phyloP scores from a whole-genome alignment of 1,140 invertebrate genomes.

The Cyrtorhinus lividipennis region DNA sequence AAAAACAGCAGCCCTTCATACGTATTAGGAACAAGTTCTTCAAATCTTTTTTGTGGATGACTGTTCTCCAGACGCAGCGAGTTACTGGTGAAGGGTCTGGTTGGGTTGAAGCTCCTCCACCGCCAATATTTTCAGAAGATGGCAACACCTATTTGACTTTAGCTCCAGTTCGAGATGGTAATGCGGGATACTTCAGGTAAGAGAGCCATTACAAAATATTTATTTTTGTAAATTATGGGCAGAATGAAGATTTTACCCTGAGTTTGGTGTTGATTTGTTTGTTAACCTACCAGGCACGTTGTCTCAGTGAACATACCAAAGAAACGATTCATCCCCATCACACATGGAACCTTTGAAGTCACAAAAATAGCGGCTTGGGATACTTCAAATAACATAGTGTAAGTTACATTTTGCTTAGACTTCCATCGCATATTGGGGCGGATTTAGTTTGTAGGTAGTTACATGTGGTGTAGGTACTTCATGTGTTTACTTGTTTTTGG shows the following conservation, averaged over 20 bases:
- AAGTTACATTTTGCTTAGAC: slow-evolving; percentile 35
- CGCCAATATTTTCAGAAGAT: slow-evolving; percentile 64
- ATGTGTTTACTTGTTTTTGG: not conserved
- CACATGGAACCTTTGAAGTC: slow-evolving; percentile 73
- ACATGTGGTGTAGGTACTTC: not conserved
- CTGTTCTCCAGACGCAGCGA: slow-evolving; percentile 48
- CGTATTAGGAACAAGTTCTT: too few species aligned
- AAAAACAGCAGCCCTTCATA: too few species aligned
- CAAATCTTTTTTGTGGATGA: too few species aligned
- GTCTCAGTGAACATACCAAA: slow-evolving; percentile 48
- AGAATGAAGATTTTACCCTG: too few species aligned
- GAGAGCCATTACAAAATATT: not conserved
- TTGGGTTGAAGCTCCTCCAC: slow-evolving; percentile 58
- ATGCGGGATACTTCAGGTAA: slow-evolving; percentile 46
- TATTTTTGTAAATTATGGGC: too few species aligned
- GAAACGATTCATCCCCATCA: slow-evolving; percentile 58
- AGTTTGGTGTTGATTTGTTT: too few species aligned
- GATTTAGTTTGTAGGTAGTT: too few species aligned
- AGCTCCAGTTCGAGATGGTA: slow-evolving; percentile 62
- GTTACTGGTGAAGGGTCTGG: slow-evolving; percentile 53
- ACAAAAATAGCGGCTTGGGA: slow-evolving; percentile 72
- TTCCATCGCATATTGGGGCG: too few species aligned
- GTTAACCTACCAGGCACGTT: slow-evolving; percentile 57
- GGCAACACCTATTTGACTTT: slow-evolving; percentile 60
- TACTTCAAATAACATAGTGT: slow-evolving; percentile 68